Evolutionary conservation across 2,113 vertebrate genomes (phyloP).

Genomic region (Lonchura striata): DNA sequence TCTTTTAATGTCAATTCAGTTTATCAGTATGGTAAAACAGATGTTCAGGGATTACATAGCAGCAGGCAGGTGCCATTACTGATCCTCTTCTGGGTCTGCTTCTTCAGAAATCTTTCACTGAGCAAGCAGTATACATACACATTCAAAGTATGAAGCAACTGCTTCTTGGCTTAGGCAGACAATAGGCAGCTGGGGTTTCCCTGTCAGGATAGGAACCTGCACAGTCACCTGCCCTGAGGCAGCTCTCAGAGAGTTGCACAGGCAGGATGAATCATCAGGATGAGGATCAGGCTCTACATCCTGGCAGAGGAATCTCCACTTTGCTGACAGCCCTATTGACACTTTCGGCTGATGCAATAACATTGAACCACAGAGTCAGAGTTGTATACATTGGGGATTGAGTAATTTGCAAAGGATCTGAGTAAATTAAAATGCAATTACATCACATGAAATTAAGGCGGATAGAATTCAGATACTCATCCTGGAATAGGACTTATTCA

Average conservation of each 20-base stretch:
- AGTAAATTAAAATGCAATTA: constrained; percentile 20
- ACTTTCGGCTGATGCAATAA: not conserved
- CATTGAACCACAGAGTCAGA: not conserved
- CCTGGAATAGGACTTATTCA: not conserved
- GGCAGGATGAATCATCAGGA: not conserved
- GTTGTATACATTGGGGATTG: not conserved
- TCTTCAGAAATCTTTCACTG: not conserved
- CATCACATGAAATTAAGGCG: not conserved
- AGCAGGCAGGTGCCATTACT: not conserved
- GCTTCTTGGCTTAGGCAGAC: not conserved
- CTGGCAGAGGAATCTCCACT: not conserved
- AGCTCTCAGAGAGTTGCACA: not conserved
- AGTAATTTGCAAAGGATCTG: constrained; percentile 11
- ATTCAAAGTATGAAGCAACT: too few species aligned
- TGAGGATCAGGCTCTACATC: not conserved
- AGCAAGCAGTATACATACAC: not conserved
- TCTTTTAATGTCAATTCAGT: not conserved
- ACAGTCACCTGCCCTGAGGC: not conserved
- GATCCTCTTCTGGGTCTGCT: not conserved
- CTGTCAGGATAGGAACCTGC: not conserved
- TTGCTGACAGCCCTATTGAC: not conserved
- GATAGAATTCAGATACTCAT: not conserved
- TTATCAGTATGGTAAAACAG: not conserved
- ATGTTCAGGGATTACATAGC: not conserved
- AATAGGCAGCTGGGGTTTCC: not conserved